These are phyloP conservation scores for Vireo griseus DNA, from an alignment of 2,797 vertebrate species.

Conservation along the genomic window DNA sequence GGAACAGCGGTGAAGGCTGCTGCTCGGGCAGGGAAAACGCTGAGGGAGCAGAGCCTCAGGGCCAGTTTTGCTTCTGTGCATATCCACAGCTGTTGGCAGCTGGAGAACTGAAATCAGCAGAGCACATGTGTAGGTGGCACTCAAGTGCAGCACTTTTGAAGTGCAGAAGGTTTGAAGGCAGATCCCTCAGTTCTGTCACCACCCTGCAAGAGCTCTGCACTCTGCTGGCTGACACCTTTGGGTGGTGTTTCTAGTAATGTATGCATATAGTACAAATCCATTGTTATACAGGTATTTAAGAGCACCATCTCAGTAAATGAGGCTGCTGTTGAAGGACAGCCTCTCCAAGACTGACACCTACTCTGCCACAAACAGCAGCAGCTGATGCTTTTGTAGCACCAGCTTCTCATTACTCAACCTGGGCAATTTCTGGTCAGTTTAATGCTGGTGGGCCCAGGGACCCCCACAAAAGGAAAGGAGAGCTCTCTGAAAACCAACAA, in stretches of 20 bases:
- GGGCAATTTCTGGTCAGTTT: neutral
- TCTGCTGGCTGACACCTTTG: too few species aligned
- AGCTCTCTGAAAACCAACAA: neutral
- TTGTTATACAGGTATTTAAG: rapidly evolving
- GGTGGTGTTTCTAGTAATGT: neutral
- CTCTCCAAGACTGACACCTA: neutral
- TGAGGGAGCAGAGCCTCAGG: neutral
- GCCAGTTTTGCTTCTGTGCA: neutral
- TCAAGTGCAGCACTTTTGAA: neutral
- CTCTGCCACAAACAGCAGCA: neutral
- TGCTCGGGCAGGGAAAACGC: rapidly evolving
- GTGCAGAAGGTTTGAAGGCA: rapidly evolving
- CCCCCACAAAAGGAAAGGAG: neutral
- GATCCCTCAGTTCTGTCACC: neutral
- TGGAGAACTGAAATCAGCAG: neutral
- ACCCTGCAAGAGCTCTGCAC: rapidly evolving
- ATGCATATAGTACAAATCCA: rapidly evolving
- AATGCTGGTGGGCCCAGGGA: rapidly evolving
- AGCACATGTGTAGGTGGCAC: too few species aligned
- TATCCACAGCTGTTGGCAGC: neutral
- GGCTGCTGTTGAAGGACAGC: neutral
- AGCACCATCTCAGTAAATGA: neutral
- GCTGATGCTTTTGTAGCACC: neutral
- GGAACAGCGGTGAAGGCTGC: neutral
- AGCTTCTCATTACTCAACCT: rapidly evolving